phyloP scores from a whole-genome alignment of 2,888 invertebrate species.

The Bombylius discolor region DNA sequence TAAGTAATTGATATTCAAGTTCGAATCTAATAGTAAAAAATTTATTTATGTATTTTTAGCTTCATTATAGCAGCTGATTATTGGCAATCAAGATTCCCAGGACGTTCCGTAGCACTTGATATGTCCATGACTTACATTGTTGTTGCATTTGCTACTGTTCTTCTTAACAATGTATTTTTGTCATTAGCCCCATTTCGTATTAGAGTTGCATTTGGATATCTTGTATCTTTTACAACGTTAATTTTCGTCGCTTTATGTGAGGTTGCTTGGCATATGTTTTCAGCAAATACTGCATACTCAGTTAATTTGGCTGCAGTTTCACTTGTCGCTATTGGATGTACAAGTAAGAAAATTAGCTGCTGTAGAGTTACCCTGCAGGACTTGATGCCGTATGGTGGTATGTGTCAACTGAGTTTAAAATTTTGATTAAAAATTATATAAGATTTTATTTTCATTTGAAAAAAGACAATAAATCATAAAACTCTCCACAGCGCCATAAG shows the following conservation, averaged over 20 bases:
- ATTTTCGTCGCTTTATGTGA: conserved; percentile 75
- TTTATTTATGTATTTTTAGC: conserved; percentile 41
- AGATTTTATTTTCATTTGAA: too few relatives aligned
- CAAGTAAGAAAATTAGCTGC: conserved; percentile 28
- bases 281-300: conserved; percentile 62
- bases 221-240: conserved; percentile 67
- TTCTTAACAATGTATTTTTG: conserved; percentile 71
- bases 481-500: too few relatives aligned
- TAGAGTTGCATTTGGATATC: conserved; percentile 76
- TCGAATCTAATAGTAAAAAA: not conserved
- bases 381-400: too few relatives aligned
- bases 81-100: conserved; percentile 73
- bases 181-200: conserved; percentile 70
- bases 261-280: conserved; percentile 75
- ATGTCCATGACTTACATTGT: conserved; percentile 85
- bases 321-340: conserved; percentile 76
- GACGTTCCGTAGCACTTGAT: conserved; percentile 77
- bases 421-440: too few relatives aligned
- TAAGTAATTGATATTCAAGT: not conserved
- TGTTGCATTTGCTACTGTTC: conserved; percentile 77
- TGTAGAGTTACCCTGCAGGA: too few relatives aligned
- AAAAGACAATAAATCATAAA: too few relatives aligned
- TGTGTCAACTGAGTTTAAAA: too few relatives aligned
- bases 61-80: conserved; percentile 91
- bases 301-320: conserved; percentile 75